Evolutionary conservation across 2,888 invertebrate genomes (phyloP).

Genomic region (Dioctria rufipes): DNA sequence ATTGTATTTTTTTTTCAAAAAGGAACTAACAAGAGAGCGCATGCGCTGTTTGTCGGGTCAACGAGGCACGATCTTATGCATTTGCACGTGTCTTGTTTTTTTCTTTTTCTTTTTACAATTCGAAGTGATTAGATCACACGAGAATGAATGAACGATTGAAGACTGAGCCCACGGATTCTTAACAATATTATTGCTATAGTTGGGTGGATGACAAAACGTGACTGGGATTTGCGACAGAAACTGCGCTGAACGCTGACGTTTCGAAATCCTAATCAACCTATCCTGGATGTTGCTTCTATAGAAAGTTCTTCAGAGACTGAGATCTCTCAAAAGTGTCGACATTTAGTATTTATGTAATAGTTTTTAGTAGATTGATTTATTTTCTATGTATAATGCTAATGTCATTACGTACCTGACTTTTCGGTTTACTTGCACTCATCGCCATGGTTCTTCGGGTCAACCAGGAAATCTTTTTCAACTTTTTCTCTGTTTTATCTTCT

Average conservation of each 20-base stretch:
- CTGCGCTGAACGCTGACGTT: conserved; percentile 12
- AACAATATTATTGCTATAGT: background rate
- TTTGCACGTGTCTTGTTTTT: conserved; percentile 11
- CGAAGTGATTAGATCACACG: conserved; percentile 46
- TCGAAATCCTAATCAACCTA: conserved; percentile 13
- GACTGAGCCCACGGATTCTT: conserved; percentile 30
- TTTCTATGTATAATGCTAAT: no score
- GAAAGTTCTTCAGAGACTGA: background rate
- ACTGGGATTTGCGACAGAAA: conserved; percentile 33
- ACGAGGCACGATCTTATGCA: conserved; percentile 20
- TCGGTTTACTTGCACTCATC: no score
- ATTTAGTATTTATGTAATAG: no score
- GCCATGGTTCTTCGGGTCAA: no score
- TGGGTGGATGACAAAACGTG: conserved; percentile 44
- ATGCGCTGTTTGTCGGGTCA: conserved; percentile 16
- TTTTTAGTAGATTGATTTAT: no score
- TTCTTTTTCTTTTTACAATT: conserved; percentile 36
- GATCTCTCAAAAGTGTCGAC: no score
- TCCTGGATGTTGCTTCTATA: background rate
- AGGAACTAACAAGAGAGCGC: conserved; percentile 30
- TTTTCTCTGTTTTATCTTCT: no score
- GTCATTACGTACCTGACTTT: no score
- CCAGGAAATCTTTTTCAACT: no score
- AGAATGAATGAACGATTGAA: conserved; percentile 22
- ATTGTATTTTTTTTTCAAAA: background rate